phyloP scores from a whole-genome alignment of 1,140 invertebrate genomes.

The Helicorthomorpha holstii region DNA sequence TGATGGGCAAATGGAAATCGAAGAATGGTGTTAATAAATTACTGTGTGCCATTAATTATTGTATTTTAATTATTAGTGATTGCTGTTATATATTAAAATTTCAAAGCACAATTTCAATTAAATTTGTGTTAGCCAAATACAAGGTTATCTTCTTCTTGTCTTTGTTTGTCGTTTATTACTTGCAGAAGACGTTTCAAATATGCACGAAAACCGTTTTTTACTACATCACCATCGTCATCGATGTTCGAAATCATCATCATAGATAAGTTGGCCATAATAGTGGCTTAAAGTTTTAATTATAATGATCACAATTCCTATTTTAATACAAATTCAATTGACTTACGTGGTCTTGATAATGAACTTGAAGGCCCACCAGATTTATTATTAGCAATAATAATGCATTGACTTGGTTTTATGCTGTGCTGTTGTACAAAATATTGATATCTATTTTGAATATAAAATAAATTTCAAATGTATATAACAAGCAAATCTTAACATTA shows the following conservation, averaged over 20 bases:
- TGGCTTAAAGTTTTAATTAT: not conserved
- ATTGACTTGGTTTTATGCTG: constrained; percentile 21
- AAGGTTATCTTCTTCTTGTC: constrained; percentile 35
- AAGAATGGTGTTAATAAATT: not conserved
- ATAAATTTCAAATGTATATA: constrained; percentile 4
- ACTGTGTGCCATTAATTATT: not conserved
- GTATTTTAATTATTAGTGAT: not conserved
- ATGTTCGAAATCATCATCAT: not conserved
- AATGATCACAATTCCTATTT: not conserved
- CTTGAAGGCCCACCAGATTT: constrained; percentile 11
- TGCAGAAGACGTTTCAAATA: constrained; percentile 39
- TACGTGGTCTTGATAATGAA: constrained; percentile 10
- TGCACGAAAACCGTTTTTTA: constrained; percentile 44
- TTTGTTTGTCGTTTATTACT: constrained; percentile 31
- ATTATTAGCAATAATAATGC: constrained; percentile 18
- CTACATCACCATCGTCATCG: constrained; percentile 36
- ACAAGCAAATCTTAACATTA: constrained; percentile 17
- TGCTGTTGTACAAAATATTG: constrained; percentile 47
- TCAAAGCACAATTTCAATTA: constrained; percentile 14
- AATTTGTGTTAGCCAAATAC: constrained; percentile 8
- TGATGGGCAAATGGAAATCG: too few relatives aligned
- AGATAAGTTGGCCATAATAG: not conserved
- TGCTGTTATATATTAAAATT: too few relatives aligned
- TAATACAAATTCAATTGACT: constrained; percentile 5
- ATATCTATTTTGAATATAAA: constrained; percentile 27